These are phyloP conservation scores for Teleopsis dalmanni DNA, from an alignment of 1,140 invertebrate genomes.

Conservation along the genomic window DNA sequence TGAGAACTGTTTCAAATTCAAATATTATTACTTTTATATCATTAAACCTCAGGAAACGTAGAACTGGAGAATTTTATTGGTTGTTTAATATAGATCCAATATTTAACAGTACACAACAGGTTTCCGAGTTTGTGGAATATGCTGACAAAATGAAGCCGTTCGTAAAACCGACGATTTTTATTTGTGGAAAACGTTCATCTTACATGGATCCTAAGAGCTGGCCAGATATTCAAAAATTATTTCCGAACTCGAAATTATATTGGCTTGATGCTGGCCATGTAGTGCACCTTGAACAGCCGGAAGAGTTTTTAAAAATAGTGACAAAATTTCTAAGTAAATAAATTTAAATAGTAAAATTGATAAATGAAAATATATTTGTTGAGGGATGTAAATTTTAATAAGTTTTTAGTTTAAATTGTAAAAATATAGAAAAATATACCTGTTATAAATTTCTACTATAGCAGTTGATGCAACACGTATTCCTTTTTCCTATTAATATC, in stretches of 20 bases:
- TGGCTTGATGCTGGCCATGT: slow-evolving; percentile 79
- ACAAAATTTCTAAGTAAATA: slow-evolving; percentile 47
- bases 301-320: slow-evolving; percentile 62
- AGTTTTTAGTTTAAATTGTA: neutral
- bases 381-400: neutral
- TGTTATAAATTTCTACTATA: neutral
- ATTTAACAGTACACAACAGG: slow-evolving; percentile 56
- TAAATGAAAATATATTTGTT: no score
- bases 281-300: slow-evolving; percentile 85
- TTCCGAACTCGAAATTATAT: slow-evolving; percentile 66
- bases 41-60: slow-evolving; percentile 41
- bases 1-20: slow-evolving; percentile 44
- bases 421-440: neutral
- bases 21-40: slow-evolving; percentile 49
- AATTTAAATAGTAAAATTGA: no score
- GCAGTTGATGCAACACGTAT: neutral
- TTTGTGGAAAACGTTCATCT: slow-evolving; percentile 71
- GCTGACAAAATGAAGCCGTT: slow-evolving; percentile 48
- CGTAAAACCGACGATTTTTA: slow-evolving; percentile 66
- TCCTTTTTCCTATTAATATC: neutral
- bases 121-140: slow-evolving; percentile 55
- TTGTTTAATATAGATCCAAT: slow-evolving; percentile 55
- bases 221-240: slow-evolving; percentile 60
- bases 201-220: slow-evolving; percentile 66
- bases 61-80: slow-evolving; percentile 34